A percentile compares a stretch with the other conserved stretches of the same genome.
These are phyloP conservation scores for Drosophila orena DNA, from an alignment of 1,140 invertebrate species.

Conservation along the genomic window DNA sequence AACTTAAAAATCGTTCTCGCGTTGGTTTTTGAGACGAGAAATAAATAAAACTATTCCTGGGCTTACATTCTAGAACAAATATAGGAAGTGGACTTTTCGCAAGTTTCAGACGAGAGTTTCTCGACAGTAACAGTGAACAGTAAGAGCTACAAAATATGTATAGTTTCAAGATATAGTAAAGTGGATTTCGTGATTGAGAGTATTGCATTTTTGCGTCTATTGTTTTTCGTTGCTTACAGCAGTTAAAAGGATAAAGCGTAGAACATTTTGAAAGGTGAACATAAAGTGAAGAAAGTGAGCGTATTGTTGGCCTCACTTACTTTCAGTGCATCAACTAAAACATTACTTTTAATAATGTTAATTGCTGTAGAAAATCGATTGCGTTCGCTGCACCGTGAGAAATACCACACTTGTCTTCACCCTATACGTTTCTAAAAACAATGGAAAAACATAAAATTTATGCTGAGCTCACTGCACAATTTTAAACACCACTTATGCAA, in stretches of 20 bases:
- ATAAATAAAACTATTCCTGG: not conserved
- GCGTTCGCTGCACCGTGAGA: constrained; percentile 25
- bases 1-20: not conserved
- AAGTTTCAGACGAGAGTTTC: not conserved
- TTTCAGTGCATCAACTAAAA: constrained; percentile 13
- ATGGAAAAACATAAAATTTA: constrained; percentile 1
- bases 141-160: too few species aligned
- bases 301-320: too few species aligned
- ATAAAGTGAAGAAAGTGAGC: not conserved
- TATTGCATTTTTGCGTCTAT: too few species aligned
- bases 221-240: too few species aligned
- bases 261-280: not conserved
- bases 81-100: not conserved
- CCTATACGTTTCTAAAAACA: not conserved
- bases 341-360: constrained; percentile 28
- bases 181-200: not conserved
- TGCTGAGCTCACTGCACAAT: constrained; percentile 7
- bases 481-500: constrained; percentile 30
- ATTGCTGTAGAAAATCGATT: constrained; percentile 25
- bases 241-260: too few species aligned
- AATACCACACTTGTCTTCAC: not conserved
- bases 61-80: not conserved
- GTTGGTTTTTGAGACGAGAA: not conserved
- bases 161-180: too few species aligned
- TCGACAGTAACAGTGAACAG: not conserved